phyloP scores from a whole-genome alignment of 2,888 invertebrate genomes.

The Lissocephala sabroskyi region DNA sequence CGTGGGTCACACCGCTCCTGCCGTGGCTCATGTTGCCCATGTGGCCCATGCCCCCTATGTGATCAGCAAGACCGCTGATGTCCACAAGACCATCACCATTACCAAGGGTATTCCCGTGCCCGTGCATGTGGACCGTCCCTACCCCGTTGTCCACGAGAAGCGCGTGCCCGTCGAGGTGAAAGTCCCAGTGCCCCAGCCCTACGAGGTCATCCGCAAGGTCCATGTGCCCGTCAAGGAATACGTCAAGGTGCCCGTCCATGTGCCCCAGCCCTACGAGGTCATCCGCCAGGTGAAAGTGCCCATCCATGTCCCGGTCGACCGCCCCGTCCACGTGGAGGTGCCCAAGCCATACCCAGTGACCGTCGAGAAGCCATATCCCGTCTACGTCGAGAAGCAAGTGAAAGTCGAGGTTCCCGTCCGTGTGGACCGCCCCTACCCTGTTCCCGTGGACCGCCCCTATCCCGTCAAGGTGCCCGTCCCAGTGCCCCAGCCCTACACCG shows the following conservation, averaged over 20 bases:
- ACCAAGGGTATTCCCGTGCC: constrained; percentile 83
- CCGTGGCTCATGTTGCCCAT: constrained; percentile 24
- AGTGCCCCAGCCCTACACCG: constrained; percentile 79
- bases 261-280: constrained; percentile 76
- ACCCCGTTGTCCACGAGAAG: constrained; percentile 79
- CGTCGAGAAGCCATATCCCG: constrained; percentile 77
- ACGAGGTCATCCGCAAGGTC: constrained; percentile 80
- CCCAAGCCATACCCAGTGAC: constrained; percentile 80
- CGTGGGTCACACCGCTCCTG: constrained; percentile 21
- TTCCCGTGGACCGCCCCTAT: constrained; percentile 76
- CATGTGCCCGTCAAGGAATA: constrained; percentile 80
- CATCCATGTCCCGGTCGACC: constrained; percentile 78
- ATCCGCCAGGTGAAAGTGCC: constrained; percentile 77
- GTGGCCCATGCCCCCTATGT: constrained; percentile 57
- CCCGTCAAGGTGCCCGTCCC: constrained; percentile 74
- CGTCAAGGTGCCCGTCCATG: constrained; percentile 79
- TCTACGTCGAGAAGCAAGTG: constrained; percentile 76
- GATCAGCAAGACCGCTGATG: constrained; percentile 74
- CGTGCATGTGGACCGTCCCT: constrained; percentile 82
- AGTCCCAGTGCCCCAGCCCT: constrained; percentile 80
- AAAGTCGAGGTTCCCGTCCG: constrained; percentile 80
- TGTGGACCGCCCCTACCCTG: constrained; percentile 79
- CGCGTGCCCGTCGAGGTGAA: constrained; percentile 77
- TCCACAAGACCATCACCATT: constrained; percentile 80
- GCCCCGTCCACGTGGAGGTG: constrained; percentile 80